Conservation (phyloP, 2,797 vertebrate genomes). For the Microchirus variegatus region DNA sequence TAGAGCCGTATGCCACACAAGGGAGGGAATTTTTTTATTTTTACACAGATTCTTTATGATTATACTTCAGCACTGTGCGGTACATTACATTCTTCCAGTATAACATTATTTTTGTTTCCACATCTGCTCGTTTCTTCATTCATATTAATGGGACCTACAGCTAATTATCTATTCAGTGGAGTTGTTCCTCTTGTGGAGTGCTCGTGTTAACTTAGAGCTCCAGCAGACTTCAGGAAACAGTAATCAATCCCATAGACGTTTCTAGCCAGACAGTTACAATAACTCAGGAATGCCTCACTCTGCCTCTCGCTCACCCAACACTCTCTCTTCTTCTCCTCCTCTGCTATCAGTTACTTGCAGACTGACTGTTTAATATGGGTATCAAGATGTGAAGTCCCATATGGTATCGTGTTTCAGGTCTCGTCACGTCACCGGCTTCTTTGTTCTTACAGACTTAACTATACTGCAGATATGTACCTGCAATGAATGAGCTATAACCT, state of each 20-base stretch:
- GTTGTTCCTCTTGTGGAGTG: conserved; percentile 59
- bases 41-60: conserved; percentile 17
- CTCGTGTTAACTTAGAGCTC: conserved; percentile 53
- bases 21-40: conserved; percentile 24
- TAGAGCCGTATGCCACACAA: conserved; percentile 24
- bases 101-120: conserved; percentile 38
- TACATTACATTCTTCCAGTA: conserved; percentile 38
- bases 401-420: background rate
- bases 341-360: conserved; percentile 10
- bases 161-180: conserved; percentile 69
- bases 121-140: conserved; percentile 54
- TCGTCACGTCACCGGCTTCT: background rate
- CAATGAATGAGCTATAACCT: conserved; percentile 1
- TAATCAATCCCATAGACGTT: conserved; percentile 63
- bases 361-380: conserved; percentile 7
- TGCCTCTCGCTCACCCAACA: conserved; percentile 23
- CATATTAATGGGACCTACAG: conserved; percentile 64
- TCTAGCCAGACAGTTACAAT: conserved; percentile 38
- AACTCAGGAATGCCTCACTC: conserved; percentile 28
- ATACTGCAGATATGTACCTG: conserved; percentile 2
- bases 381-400: conserved; percentile 4
- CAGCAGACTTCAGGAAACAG: conserved; percentile 44
- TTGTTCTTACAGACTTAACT: background rate
- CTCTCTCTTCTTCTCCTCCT: conserved; percentile 2
- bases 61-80: conserved; percentile 16